Percentiles rank a stretch among this genome's conserved stretches.
Conservation (phyloP, 1,140 invertebrate genomes). For the Nilaparvata lugens region DNA sequence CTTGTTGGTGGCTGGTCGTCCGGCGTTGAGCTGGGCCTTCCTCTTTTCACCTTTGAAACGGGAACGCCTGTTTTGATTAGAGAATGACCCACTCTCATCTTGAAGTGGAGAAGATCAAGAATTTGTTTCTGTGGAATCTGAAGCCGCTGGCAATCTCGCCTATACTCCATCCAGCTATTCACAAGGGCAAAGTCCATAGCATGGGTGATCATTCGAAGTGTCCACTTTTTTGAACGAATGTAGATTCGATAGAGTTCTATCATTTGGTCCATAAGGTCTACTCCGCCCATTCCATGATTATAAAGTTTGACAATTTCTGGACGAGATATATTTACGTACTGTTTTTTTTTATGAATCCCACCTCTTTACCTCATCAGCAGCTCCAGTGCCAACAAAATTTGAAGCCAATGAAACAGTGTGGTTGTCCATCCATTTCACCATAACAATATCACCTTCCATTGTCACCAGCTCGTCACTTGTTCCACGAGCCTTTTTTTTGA, state of each 20-base stretch:
- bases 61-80: background rate
- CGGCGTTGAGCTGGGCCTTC: background rate
- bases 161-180: constrained; percentile 31
- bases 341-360: constrained; percentile 29
- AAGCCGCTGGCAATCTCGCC: constrained; percentile 6
- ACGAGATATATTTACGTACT: constrained; percentile 20
- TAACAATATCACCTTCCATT: constrained; percentile 28
- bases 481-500: constrained; percentile 29
- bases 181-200: constrained; percentile 25
- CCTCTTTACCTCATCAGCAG: constrained; percentile 31
- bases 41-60: background rate
- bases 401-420: constrained; percentile 33
- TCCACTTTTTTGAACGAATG: constrained; percentile 31
- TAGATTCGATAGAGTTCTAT: constrained; percentile 27
- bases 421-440: constrained; percentile 37
- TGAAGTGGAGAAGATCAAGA: background rate
- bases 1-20: background rate
- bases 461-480: constrained; percentile 34
- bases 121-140: background rate
- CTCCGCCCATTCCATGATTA: constrained; percentile 35
- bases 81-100: background rate
- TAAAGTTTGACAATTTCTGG: constrained; percentile 27
- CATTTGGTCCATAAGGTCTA: constrained; percentile 28
- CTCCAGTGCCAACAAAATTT: constrained; percentile 36
- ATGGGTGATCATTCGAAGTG: constrained; percentile 29